Base-by-base conservation (phyloP, 64 coral and sea anemone species). In the Exaiptasia diaphana region DNA sequence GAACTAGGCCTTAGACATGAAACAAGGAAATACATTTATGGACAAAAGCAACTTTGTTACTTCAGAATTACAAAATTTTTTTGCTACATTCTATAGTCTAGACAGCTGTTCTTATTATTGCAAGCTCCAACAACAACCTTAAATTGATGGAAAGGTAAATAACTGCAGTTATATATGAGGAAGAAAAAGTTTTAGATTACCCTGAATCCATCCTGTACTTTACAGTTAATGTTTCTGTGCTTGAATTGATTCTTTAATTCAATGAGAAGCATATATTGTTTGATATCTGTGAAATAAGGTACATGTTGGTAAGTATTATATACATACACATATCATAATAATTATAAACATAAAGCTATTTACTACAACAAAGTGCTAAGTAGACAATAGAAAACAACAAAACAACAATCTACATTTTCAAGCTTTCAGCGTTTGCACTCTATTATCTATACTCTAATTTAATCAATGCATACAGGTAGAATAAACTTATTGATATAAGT, bases 231-330 rank as follows among this genome's bases (percentile, higher is more conserved):
- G 3, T 33, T 13, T 21, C 40, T 20, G 2, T 21, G 0, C 11
- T 38, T 73, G 12, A 49, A n/a, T 73, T 73, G 69, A 27, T 73
- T 23, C 27, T 73, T 42, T 33, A 73, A 40, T 46, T 73, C 69
- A 73, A 37, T 0, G 29, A 73, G 39, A 38, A 73, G 23, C 7
- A 73, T 6, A 31, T 73, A 73, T 29, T 73, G 69, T 4, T 40
- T 40, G 14, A 43, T 15, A 48, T 42, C 69, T 73, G 23, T 43
- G 10, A 12, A 52, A 52, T 52, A 12, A 12, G 49, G n/a, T 52
- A 12, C n/a, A n/a, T 52, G n/a, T 52, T 10, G n/a, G 49, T 52
- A 52, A 12, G 10, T n/a, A 12, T 52, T 10, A 10, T 10, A 10
- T 12, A 52, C 49, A 10, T 52, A 10, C 49, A 12, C 10, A 12